Conservation (phyloP, 2,113 vertebrate genomes). For the Lipophrys pholis region DNA sequence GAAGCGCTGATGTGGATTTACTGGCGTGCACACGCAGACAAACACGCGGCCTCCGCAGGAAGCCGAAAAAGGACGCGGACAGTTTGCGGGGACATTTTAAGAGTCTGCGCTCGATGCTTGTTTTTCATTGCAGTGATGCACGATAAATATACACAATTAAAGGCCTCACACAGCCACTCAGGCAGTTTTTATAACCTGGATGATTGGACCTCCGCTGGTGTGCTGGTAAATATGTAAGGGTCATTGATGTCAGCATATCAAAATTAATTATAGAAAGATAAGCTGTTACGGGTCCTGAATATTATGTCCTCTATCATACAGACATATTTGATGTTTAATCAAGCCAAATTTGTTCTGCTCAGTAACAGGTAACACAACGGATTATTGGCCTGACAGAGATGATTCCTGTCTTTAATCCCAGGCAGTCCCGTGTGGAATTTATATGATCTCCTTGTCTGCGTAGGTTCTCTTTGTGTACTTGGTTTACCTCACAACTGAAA, state of each 20-base stretch:
- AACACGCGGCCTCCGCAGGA: constrained; percentile 5
- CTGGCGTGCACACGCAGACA: neutral
- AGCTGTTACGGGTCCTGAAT: neutral
- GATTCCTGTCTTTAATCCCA: too few relatives aligned
- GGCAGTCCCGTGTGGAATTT: too few relatives aligned
- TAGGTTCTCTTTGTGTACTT: too few relatives aligned
- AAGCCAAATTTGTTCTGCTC: too few relatives aligned
- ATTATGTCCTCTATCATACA: too few relatives aligned
- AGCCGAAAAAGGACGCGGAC: constrained; percentile 7
- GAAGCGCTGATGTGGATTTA: constrained; percentile 38
- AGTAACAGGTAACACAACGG: too few relatives aligned
- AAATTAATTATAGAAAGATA: neutral
- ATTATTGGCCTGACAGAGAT: too few relatives aligned
- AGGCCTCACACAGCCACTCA: neutral
- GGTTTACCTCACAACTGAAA: too few relatives aligned
- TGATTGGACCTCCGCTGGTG: neutral
- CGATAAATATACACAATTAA: neutral
- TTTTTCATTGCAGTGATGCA: neutral
- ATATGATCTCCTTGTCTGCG: too few relatives aligned
- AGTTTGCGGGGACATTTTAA: neutral
- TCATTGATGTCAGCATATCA: neutral
- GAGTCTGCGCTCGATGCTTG: neutral
- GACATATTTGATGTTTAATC: too few relatives aligned
- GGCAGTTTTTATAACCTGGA: neutral
- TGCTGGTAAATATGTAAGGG: neutral